These are phyloP conservation scores for Pinctada fucata DNA, from an alignment of 2,888 invertebrate species.

Conservation along the genomic window DNA sequence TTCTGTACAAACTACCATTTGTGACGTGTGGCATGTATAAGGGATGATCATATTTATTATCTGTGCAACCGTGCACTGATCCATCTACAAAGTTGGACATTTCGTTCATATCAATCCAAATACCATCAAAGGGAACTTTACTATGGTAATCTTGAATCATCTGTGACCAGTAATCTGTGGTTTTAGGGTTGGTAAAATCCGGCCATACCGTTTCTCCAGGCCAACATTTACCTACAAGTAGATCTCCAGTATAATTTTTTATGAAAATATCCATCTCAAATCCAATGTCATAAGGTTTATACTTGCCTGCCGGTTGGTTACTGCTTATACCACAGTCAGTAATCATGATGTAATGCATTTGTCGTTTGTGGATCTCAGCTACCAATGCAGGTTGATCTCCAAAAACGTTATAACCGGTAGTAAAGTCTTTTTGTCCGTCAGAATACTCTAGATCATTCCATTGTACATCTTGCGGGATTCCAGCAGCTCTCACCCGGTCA, in stretches of 20 bases:
- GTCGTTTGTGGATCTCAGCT: conserved; percentile 50
- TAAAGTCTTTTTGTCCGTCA: conserved; percentile 58
- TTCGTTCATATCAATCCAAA: conserved; percentile 75
- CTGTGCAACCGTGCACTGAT: conserved; percentile 79
- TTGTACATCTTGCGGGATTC: conserved; percentile 65
- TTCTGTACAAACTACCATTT: conserved; percentile 47
- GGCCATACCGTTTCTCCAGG: conserved; percentile 64
- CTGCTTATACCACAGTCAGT: conserved; percentile 80
- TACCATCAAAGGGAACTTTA: conserved; percentile 58
- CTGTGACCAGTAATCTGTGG: conserved; percentile 59
- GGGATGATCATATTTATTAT: conserved; percentile 81
- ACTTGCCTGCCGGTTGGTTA: conserved; percentile 74
- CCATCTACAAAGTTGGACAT: conserved; percentile 79
- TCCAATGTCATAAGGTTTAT: conserved; percentile 88
- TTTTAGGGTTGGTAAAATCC: conserved; percentile 58
- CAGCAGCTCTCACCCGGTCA: conserved; percentile 53
- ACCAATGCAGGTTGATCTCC: conserved; percentile 60
- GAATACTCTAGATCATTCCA: conserved; percentile 70
- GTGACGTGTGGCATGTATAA: conserved; percentile 81
- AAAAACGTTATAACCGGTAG: conserved; percentile 54
- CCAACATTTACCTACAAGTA: conserved; percentile 67
- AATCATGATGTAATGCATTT: conserved; percentile 64
- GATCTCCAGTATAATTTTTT: conserved; percentile 81
- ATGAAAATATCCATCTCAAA: conserved; percentile 86
- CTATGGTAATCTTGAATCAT: conserved; percentile 56